Conservation (phyloP, 1,140 invertebrate genomes). For the Aphelinus certus region DNA sequence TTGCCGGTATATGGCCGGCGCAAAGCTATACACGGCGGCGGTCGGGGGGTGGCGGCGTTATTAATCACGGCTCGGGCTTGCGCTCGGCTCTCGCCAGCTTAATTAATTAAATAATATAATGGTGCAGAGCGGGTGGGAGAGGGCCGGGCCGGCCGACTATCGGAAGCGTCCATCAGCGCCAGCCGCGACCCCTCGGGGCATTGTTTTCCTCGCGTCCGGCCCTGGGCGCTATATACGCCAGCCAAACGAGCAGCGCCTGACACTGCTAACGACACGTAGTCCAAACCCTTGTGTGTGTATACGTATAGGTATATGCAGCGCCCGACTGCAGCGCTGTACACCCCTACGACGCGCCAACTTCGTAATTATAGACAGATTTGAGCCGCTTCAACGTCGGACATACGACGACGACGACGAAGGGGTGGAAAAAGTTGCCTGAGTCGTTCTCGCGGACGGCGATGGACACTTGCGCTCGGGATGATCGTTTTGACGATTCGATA, state of each 20-base stretch:
- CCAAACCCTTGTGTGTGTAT: neutral
- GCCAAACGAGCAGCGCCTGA: too few relatives aligned
- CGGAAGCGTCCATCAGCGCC: conserved; percentile 62
- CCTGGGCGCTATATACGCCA: conserved; percentile 25
- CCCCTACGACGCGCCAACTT: conserved; percentile 6
- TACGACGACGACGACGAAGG: too few relatives aligned
- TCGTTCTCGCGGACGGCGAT: too few relatives aligned
- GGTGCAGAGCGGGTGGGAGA: conserved; percentile 33
- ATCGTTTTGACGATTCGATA: too few relatives aligned
- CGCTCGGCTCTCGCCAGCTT: conserved; percentile 55
- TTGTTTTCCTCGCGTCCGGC: conserved; percentile 51
- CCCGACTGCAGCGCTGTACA: neutral
- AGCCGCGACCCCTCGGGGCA: conserved; percentile 55
- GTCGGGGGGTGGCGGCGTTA: conserved; percentile 42
- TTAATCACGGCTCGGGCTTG: conserved; percentile 54
- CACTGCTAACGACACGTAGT: too few relatives aligned
- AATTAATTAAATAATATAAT: conserved; percentile 64
- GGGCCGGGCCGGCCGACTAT: conserved; percentile 54
- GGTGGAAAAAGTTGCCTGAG: too few relatives aligned
- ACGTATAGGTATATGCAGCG: neutral
- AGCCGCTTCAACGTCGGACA: too few relatives aligned
- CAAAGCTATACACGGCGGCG: too few relatives aligned
- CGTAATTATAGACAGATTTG: conserved; percentile 6
- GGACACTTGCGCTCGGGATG: too few relatives aligned
- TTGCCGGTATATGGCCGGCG: too few relatives aligned